Percentiles rank a stretch among this genome's conserved stretches.
These are phyloP conservation scores for Stratiolaelaps scimitus DNA, from an alignment of 1,140 invertebrate species.

Conservation along the genomic window DNA sequence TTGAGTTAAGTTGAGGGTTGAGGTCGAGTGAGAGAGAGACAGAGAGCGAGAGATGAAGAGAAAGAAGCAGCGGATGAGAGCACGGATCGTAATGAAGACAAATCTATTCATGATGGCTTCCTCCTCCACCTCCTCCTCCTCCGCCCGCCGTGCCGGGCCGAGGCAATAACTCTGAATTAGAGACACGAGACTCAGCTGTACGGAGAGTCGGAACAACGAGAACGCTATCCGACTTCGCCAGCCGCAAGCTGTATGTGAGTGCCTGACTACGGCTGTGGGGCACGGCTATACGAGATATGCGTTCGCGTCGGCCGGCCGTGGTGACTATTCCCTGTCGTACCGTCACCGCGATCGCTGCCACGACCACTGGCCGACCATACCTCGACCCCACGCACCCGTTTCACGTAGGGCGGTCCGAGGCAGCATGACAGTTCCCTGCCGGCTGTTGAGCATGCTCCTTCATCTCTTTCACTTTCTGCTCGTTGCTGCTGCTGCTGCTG, in stretches of 20 bases:
- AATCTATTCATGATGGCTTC: slow-evolving; percentile 27
- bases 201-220: not conserved
- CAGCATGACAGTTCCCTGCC: too few relatives aligned
- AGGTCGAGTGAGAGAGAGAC: not conserved
- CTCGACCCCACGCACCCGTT: not conserved
- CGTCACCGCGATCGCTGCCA: not conserved
- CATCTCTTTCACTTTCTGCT: too few relatives aligned
- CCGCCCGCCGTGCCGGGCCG: too few relatives aligned
- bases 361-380: not conserved
- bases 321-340: not conserved
- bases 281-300: too few relatives aligned
- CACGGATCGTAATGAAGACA: slow-evolving; percentile 19
- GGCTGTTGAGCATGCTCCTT: too few relatives aligned
- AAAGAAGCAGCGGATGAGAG: not conserved
- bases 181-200: not conserved
- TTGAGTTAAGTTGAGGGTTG: too few relatives aligned
- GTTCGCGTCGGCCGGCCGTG: not conserved
- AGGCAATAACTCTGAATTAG: slow-evolving; percentile 29
- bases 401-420: too few relatives aligned
- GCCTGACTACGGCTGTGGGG: too few relatives aligned
- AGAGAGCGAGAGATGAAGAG: not conserved
- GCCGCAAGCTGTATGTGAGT: too few relatives aligned
- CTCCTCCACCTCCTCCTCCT: too few relatives aligned
- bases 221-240: too few relatives aligned
- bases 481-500: too few relatives aligned